These are phyloP conservation scores for Lagopus muta DNA, from an alignment of 2,113 vertebrate genomes.

Conservation along the genomic window DNA sequence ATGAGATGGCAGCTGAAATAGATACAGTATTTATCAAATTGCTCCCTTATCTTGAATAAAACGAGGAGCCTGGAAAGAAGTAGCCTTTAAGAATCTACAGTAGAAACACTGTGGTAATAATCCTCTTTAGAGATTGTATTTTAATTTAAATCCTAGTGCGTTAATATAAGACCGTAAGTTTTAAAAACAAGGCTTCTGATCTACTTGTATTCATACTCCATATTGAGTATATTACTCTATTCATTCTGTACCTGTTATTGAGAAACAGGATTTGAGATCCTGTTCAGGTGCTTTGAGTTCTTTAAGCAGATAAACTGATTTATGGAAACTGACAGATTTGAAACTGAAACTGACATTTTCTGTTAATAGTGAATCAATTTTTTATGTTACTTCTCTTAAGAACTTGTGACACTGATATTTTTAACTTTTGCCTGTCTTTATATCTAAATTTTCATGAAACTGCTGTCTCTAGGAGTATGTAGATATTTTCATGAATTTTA, in stretches of 20 bases:
- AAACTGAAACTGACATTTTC: not conserved
- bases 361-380: not conserved
- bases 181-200: not conserved
- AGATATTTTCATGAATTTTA: not conserved
- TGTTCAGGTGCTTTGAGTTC: not conserved
- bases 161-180: not conserved
- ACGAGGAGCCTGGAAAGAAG: not conserved
- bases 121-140: not conserved
- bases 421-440: not conserved
- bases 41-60: not conserved
- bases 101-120: constrained; percentile 22
- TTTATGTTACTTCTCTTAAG: not conserved
- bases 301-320: not conserved
- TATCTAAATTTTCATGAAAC: not conserved
- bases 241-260: not conserved
- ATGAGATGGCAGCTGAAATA: not conserved
- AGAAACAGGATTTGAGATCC: not conserved
- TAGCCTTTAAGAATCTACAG: not conserved
- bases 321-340: not conserved
- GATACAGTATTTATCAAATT: not conserved
- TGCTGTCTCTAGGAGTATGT: not conserved
- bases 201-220: not conserved
- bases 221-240: not conserved
- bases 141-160: constrained; percentile 8
- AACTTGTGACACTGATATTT: not conserved